A percentile compares a stretch with the other conserved stretches of the same genome.
These are phyloP conservation scores for Ophion costatus DNA, from an alignment of 2,888 invertebrate species.

Conservation along the genomic window DNA sequence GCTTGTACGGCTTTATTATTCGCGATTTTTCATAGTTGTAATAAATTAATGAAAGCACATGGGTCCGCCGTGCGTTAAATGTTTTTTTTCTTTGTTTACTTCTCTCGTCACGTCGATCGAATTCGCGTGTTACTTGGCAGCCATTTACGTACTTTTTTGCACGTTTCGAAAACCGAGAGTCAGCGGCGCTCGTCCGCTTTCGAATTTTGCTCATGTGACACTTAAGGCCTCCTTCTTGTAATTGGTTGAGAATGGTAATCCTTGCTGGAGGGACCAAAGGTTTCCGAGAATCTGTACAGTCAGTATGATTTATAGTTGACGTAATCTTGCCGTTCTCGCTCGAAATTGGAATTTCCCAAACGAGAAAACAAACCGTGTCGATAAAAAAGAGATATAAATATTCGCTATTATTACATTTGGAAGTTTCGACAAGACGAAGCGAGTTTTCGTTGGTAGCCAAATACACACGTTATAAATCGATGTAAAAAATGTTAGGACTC, in stretches of 20 bases:
- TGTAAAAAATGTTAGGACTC: neutral
- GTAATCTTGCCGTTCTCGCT: too few relatives aligned
- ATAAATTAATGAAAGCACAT: constrained; percentile 24
- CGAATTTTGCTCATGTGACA: constrained; percentile 46
- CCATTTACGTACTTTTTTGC: neutral
- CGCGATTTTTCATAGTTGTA: constrained; percentile 49
- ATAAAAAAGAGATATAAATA: neutral
- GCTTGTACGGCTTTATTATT: constrained; percentile 29
- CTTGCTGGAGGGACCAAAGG: constrained; percentile 23
- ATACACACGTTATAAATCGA: neutral
- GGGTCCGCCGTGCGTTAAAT: neutral
- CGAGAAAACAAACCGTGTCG: neutral
- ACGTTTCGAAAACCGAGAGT: neutral
- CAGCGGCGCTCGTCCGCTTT: neutral
- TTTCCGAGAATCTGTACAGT: constrained; percentile 46
- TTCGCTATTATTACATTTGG: neutral
- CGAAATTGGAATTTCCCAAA: neutral
- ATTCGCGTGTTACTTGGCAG: neutral
- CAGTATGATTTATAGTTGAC: neutral
- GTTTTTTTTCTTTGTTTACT: constrained; percentile 1
- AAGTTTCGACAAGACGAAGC: neutral
- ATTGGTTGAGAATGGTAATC: constrained; percentile 18
- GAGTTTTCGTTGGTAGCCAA: neutral
- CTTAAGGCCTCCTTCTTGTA: constrained; percentile 31
- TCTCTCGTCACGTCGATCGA: neutral